Evolutionary conservation across 2,113 vertebrate species (phyloP), one percentile per base, ranked within the genome.

Genomic region (Brachionichthys hirsutus): DNA sequence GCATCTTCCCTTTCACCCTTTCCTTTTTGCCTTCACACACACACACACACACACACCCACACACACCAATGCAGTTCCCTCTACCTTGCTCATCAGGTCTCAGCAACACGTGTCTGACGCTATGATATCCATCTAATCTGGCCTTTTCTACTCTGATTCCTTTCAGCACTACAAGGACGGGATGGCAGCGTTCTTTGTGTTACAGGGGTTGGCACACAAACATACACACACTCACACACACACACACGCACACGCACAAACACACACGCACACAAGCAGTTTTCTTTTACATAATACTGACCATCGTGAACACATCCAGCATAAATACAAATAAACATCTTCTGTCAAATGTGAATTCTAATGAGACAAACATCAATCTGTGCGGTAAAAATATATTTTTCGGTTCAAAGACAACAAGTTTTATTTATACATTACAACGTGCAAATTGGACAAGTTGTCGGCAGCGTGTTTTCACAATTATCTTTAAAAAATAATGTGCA

Each of bases 31-130:
- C 51, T 14, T 48, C 60, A 20, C 50, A 53, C 52, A 47, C 59
- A 61, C 54, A 54, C 75, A 58, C 55, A 54, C 60, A 16, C 54
- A 20, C 48, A 56, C 34, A 60, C 56, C 56, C 58, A 52, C 51
- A 60, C 59, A 48, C 54, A 1, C 8, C 24, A 6, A 30, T 30
- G 8, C 24, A 30, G 24, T 30, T 47, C 54, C 46, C 72, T 60
- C 48, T 13, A 47, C 55, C 64, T 80, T 70, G 70, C 72, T 83
- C 77, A 83, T 82, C 68, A 80, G 75, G 75, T 85, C 73, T 83
- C 61, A 73, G 79, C 82, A 78, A 65, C 86, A 85, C 77, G 78
- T 80, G 79, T 80, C 83, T 19, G 20, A 52, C 60, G 67, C 67
- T 17, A 62, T 79, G 72, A 79, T 88, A 84, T 62, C 82, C 63